These are phyloP conservation scores for Clavelina lepadiformis DNA, from an alignment of 23 tunicate species.

Conservation along the genomic window DNA sequence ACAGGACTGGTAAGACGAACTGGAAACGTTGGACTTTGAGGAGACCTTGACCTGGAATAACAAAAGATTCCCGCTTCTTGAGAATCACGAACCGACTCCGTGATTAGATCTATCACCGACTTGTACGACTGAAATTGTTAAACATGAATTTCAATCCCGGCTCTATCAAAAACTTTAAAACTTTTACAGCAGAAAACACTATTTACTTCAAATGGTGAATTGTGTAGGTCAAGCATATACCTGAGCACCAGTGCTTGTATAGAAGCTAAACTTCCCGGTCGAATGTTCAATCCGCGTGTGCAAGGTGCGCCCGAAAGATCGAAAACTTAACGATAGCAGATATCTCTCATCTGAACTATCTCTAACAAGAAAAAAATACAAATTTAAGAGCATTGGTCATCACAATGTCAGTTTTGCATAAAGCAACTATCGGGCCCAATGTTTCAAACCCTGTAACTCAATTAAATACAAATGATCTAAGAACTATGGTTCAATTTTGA, in stretches of 20 bases:
- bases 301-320: slow-evolving; percentile 67
- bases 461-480: too few species aligned
- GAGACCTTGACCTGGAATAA: slow-evolving; percentile 45
- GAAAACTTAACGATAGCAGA: slow-evolving; percentile 77
- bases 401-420: not conserved
- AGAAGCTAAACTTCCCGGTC: slow-evolving; percentile 75
- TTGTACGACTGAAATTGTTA: slow-evolving; percentile 38
- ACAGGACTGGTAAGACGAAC: slow-evolving; percentile 66
- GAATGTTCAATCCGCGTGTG: slow-evolving; percentile 88
- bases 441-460: too few species aligned
- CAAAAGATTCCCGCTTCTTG: slow-evolving; percentile 73
- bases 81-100: slow-evolving; percentile 60
- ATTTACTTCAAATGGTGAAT: too few species aligned
- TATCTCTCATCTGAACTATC: slow-evolving; percentile 88
- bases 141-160: too few species aligned
- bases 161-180: too few species aligned
- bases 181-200: too few species aligned
- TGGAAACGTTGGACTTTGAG: slow-evolving; percentile 41
- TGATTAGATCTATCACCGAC: slow-evolving; percentile 72
- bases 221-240: too few species aligned
- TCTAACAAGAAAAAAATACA: slow-evolving; percentile 5
- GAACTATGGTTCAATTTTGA: not conserved
- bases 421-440: too few species aligned
- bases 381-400: not conserved
- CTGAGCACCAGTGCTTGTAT: slow-evolving; percentile 35